Evolutionary conservation across 2,113 vertebrate genomes (phyloP).

Genomic region (Epinephelus cyanopodus): DNA sequence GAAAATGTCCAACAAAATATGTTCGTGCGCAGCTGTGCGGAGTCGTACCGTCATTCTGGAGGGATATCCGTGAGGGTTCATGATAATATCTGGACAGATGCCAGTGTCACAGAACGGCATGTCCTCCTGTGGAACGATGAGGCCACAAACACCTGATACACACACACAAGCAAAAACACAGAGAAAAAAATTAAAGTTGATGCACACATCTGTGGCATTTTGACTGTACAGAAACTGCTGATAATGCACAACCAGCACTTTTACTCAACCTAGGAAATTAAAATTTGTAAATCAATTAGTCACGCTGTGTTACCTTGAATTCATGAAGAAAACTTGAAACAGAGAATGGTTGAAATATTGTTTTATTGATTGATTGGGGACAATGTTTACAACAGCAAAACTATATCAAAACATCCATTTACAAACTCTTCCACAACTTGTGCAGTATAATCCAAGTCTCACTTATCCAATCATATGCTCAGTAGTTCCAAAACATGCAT

Average conservation of each 20-base stretch:
- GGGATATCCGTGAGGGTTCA: constrained; percentile 99
- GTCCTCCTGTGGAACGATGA: constrained; percentile 99
- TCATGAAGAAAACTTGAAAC: too few relatives aligned
- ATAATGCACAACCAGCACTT: not conserved
- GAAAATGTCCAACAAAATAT: not conserved
- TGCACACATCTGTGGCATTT: not conserved
- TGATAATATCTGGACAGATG: constrained; percentile 98
- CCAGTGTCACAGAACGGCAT: constrained; percentile 98
- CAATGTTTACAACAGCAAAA: too few relatives aligned
- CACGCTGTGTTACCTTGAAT: too few relatives aligned
- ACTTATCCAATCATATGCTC: too few relatives aligned
- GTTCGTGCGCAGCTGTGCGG: not conserved
- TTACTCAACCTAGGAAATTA: too few relatives aligned
- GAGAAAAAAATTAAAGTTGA: not conserved
- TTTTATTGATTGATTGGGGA: too few relatives aligned
- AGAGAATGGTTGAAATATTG: too few relatives aligned
- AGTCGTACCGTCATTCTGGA: constrained; percentile 96
- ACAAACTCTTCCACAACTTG: too few relatives aligned
- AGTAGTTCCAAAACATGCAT: too few relatives aligned
- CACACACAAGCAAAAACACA: constrained; percentile 22
- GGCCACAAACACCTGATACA: constrained; percentile 93
- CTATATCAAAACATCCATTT: too few relatives aligned
- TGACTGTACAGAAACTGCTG: not conserved
- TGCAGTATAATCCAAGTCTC: too few relatives aligned
- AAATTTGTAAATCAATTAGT: too few relatives aligned